Evolutionary conservation across 2,113 vertebrate species (phyloP).

Genomic region (Motacilla tschutschensis): DNA sequence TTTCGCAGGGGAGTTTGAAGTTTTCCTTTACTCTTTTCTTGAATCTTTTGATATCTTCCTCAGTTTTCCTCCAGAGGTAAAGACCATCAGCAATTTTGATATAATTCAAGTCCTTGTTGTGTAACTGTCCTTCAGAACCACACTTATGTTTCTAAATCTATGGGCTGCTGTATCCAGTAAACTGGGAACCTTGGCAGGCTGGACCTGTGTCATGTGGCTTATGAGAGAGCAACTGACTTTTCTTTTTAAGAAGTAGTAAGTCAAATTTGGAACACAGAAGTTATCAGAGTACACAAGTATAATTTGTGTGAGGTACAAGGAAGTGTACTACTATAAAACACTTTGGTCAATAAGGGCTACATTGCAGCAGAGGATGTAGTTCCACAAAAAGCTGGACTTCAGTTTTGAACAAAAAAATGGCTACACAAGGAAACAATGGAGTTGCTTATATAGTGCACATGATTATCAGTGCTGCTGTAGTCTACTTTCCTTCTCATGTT

Average conservation of each 20-base stretch:
- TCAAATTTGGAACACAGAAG: neutral
- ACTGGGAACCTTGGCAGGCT: neutral
- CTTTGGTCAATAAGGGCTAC: neutral
- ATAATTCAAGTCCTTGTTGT: neutral
- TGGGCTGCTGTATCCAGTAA: neutral
- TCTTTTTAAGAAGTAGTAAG: neutral
- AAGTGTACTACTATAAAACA: fast-evolving
- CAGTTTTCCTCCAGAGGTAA: neutral
- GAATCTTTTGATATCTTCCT: neutral
- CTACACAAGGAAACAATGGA: neutral
- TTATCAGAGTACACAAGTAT: neutral
- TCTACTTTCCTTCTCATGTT: neutral
- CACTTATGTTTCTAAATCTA: neutral
- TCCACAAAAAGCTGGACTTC: neutral
- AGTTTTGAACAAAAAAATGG: neutral
- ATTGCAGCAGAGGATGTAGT: neutral
- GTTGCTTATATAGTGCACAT: neutral
- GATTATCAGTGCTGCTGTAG: neutral
- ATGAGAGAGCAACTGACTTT: neutral
- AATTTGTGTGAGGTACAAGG: neutral
- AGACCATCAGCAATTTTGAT: neutral
- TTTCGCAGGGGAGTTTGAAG: neutral
- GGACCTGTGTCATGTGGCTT: neutral
- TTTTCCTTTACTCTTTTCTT: neutral
- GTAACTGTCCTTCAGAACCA: neutral